phyloP scores from a whole-genome alignment of 2,113 vertebrate genomes.

The Murina feae region DNA sequence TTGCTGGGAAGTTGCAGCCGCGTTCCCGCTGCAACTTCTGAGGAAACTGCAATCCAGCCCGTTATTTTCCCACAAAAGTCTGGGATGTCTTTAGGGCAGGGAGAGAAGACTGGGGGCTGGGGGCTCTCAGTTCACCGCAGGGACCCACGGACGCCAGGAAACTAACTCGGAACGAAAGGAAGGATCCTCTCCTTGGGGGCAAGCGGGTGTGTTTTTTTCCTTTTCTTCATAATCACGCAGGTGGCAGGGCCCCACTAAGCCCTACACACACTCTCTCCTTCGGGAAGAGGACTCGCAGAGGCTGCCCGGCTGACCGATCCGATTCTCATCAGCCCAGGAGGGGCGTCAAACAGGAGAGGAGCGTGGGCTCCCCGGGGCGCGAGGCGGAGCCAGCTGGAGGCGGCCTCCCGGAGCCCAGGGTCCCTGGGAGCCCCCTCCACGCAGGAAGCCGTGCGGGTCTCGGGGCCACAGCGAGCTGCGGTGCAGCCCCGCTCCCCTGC shows the following conservation, averaged over 20 bases:
- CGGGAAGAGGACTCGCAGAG: conserved; percentile 53
- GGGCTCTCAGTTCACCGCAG: conserved; percentile 75
- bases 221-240: conserved; percentile 58
- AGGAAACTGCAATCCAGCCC: conserved; percentile 99
- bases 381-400: background rate
- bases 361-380: no score
- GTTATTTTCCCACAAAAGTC: conserved; percentile 97
- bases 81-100: conserved; percentile 93
- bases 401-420: background rate
- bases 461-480: background rate
- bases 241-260: conserved; percentile 41
- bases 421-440: background rate
- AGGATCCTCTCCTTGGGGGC: conserved; percentile 66
- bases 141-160: conserved; percentile 70
- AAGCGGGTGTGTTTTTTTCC: conserved; percentile 48
- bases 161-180: conserved; percentile 61
- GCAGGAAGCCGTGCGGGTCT: background rate
- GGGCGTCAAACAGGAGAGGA: background rate
- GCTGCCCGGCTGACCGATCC: conserved; percentile 50
- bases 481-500: background rate
- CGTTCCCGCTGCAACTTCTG: conserved; percentile 99
- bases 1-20: conserved; percentile 99
- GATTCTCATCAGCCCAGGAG: background rate
- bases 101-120: conserved; percentile 64
- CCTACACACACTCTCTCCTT: conserved; percentile 59